Conservation (phyloP, 2,888 invertebrate species). For the Mylabris sibirica region DNA sequence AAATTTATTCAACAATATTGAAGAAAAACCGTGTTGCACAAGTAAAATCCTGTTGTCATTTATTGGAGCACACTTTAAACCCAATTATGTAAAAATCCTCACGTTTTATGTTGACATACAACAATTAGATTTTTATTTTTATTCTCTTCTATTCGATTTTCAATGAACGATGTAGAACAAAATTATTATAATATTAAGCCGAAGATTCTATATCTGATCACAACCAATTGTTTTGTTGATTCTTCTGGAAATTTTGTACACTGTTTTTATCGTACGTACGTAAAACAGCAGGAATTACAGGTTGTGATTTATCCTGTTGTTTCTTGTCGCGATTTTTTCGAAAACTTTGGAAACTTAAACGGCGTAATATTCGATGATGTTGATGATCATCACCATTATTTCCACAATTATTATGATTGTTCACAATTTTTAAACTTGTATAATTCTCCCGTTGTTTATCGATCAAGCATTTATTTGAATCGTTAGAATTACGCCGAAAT, state of each 20-base stretch:
- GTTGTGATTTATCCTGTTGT: constrained; percentile 45
- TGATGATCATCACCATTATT: too few species aligned
- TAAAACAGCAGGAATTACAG: constrained; percentile 49
- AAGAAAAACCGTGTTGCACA: neutral
- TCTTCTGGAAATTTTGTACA: neutral
- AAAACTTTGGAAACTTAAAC: constrained; percentile 46
- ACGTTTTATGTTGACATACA: neutral
- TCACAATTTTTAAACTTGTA: constrained; percentile 8
- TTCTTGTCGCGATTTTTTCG: constrained; percentile 42
- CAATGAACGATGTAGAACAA: neutral
- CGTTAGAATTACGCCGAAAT: constrained; percentile 21
- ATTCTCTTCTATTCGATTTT: too few species aligned
- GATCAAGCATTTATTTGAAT: constrained; percentile 33
- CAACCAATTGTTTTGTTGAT: neutral
- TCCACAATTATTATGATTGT: neutral
- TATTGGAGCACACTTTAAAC: neutral
- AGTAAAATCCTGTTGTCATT: neutral
- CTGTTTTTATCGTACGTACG: constrained; percentile 49
- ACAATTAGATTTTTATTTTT: constrained; percentile 1
- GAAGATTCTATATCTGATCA: too few species aligned
- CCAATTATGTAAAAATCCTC: constrained; percentile 10
- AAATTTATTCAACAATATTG: neutral
- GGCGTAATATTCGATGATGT: constrained; percentile 38
- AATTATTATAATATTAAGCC: neutral
- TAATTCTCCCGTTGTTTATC: constrained; percentile 27